Evolutionary conservation across 2,888 invertebrate genomes (phyloP), one percentile per base, ranked within the genome.

Genomic region (Hermodice carunculata): DNA sequence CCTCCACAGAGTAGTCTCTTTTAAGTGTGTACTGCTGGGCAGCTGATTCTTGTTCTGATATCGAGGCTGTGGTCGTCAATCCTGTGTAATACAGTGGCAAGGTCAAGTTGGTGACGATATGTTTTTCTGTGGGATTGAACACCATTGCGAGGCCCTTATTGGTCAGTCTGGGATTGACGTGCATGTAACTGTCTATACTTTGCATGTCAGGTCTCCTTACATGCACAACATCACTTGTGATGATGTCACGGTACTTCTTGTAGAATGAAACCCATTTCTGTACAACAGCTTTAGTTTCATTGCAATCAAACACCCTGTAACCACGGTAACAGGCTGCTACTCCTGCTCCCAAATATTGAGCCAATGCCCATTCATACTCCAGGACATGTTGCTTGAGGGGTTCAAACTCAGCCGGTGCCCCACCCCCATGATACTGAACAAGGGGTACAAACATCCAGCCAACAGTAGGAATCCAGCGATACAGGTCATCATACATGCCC

Each of bases 381-480:
- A 57, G 42, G 17, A 32, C 14, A 54, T 72, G 69, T 17, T 63
- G 44, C 14, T 57, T 43, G 11, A 72, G 60, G 14, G 73, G 73
- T 31, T 73, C 71, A 48, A 73, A 73, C 19, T 26, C 31, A 24
- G 73, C 73, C 3, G 67, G 58, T 14, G 19, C 66, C 14, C 69
- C 69, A n/a, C 71, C 73, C 26, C 64, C 66, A 52, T 73, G 73
- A 63, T 73, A 73, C 11, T 43, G 46, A 4, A 66, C 66, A 4
- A 73, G 54, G 2, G 73, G 73, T 22, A 73, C 54, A 43, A 67
- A 66, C 73, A 73, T 72, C 73, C 73, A 73, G 22, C 69, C 71
- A 3, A 61, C 59, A 11, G 69, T 67, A 22, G 73, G 73, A 19
- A 60, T 69, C 29, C 48, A 43, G 54, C 46, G 31, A 54, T 49